Base-by-base conservation (phyloP, 2,888 invertebrate species). In the Crematogaster levior region DNA sequence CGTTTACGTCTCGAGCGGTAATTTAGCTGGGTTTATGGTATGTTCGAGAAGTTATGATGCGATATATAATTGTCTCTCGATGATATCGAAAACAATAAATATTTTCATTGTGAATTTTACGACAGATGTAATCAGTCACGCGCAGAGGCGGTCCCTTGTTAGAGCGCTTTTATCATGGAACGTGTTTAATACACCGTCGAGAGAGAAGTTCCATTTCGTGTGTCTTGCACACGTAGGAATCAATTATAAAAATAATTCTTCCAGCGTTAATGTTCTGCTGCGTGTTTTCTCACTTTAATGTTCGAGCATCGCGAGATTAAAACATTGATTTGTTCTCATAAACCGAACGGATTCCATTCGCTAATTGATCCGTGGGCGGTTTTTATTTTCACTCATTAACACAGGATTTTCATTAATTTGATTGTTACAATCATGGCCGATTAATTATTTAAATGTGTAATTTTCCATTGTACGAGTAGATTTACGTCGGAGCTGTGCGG, bases 91-190 rank as follows among this genome's bases (percentile, higher is more conserved):
- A 51, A 37, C 27, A 21, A 65, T 75, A 75, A 75, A 75, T 82
- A 84, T 73, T 82, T 88, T 83, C 77, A 68, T 75, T 24, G 74
- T 74, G 60, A 63, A 79, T 79, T 88, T 87, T 82, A 87, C 82
- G 88, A 84, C 70, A 46, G 5, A 53, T 75, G 68, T 84, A 86
- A 84, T 86, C 83, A 87, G 74, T 81, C 12, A 60, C 74, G 84
- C 81, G 61, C 21, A 81, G 84, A 85, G 82, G 72, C 82, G 81
- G n/a, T 63, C 24, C 43, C 60, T 77, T 80, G 80, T 87, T 83
- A 48, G 56, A 70, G 72, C 58, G 81, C 75, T 84, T 88, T 87
- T 65, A 82, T 84, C 74, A 46, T 21, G 58, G 15, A 18, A 0
- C 66, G 27, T 21, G 74, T 74, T 85, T 61, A 74, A 86, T 73